These are phyloP conservation scores for Calephelis virginiensis DNA, from an alignment of 1,140 invertebrate genomes.

Conservation along the genomic window DNA sequence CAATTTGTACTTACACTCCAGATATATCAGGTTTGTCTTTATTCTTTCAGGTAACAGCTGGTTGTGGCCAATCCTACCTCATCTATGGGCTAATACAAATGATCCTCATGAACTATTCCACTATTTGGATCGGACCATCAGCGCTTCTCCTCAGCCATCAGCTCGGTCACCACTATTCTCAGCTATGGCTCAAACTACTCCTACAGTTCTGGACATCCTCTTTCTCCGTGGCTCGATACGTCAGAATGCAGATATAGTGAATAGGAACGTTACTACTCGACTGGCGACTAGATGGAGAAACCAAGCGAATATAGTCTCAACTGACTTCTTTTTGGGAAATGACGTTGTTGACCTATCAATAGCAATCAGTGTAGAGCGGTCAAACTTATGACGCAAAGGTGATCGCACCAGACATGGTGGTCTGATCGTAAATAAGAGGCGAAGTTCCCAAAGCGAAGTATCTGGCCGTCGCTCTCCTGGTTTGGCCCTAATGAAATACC, in stretches of 20 bases:
- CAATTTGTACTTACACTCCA: too few species aligned
- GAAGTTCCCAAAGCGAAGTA: slow-evolving; percentile 19
- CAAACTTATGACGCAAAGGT: slow-evolving; percentile 58
- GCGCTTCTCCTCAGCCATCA: slow-evolving; percentile 52
- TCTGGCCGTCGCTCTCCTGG: slow-evolving; percentile 47
- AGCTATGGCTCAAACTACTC: slow-evolving; percentile 90
- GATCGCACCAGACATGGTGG: slow-evolving; percentile 44
- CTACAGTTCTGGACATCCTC: slow-evolving; percentile 83
- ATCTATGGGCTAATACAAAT: slow-evolving; percentile 84
- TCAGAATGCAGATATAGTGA: slow-evolving; percentile 84
- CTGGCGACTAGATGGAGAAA: slow-evolving; percentile 82
- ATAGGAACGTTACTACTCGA: slow-evolving; percentile 83
- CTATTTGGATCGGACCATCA: slow-evolving; percentile 78
- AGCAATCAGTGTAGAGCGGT: slow-evolving; percentile 76
- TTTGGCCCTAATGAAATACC: slow-evolving; percentile 39
- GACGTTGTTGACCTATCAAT: slow-evolving; percentile 86
- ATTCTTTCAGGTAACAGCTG: slow-evolving; percentile 80
- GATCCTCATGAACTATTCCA: slow-evolving; percentile 76
- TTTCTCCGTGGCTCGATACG: slow-evolving; percentile 82
- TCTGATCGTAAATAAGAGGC: slow-evolving; percentile 39
- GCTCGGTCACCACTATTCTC: slow-evolving; percentile 83
- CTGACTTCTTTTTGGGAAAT: slow-evolving; percentile 89
- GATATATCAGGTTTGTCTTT: background rate
- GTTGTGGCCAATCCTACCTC: slow-evolving; percentile 85
- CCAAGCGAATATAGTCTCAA: slow-evolving; percentile 85